phyloP scores from a whole-genome alignment of 2,797 vertebrate species.

The Cossypha heuglini region DNA sequence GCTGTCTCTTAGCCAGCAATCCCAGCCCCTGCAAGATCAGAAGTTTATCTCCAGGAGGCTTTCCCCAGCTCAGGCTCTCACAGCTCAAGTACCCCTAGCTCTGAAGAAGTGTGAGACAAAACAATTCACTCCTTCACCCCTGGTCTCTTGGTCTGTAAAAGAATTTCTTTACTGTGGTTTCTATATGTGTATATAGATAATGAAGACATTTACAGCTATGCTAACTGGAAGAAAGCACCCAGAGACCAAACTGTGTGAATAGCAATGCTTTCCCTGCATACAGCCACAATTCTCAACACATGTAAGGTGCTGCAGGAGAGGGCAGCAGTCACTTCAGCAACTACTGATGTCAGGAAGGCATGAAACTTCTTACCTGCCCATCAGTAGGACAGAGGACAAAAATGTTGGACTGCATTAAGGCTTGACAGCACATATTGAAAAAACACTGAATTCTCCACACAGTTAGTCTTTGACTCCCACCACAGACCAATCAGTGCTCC shows the following conservation, averaged over 20 bases:
- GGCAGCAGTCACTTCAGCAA: neutral
- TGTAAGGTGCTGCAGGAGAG: neutral
- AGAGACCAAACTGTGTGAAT: neutral
- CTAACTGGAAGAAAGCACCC: neutral
- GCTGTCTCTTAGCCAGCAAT: neutral
- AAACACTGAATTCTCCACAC: neutral
- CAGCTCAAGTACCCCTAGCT: neutral
- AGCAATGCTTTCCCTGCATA: neutral
- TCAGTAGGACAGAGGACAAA: neutral
- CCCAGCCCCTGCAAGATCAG: neutral
- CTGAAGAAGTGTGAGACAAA: neutral
- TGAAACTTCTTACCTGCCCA: neutral
- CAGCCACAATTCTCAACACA: neutral
- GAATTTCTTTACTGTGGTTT: neutral
- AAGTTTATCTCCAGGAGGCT: neutral
- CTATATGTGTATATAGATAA: neutral
- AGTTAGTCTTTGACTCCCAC: neutral
- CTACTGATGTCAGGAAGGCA: neutral
- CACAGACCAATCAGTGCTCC: neutral
- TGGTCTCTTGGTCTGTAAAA: neutral
- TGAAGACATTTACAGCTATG: neutral
- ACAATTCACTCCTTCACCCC: neutral
- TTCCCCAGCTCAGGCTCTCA: neutral
- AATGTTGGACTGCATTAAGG: neutral
- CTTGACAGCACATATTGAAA: neutral